phyloP scores from a whole-genome alignment of 2,113 vertebrate genomes.

The Lepus timidus region DNA sequence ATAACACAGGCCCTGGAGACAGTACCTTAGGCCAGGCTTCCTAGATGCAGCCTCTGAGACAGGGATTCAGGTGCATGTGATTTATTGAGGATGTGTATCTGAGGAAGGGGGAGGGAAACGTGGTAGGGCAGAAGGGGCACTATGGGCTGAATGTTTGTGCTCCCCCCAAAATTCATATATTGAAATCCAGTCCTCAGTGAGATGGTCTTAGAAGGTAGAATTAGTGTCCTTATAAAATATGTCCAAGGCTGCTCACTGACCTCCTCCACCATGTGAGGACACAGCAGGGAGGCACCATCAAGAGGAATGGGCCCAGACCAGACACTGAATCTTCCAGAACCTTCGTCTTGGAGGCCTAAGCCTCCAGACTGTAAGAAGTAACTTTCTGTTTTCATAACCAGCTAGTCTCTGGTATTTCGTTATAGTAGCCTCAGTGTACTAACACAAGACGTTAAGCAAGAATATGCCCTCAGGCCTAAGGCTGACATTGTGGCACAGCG shows the following conservation, averaged over 20 bases:
- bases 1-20: not conserved
- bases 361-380: not conserved
- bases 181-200: not conserved
- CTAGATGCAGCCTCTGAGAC: not conserved
- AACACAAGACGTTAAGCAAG: not conserved
- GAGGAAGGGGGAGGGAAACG: not conserved
- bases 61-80: too few relatives aligned
- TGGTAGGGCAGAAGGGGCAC: too few relatives aligned
- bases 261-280: not conserved
- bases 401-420: too few relatives aligned
- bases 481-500: too few relatives aligned
- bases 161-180: not conserved
- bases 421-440: not conserved
- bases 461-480: not conserved
- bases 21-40: not conserved
- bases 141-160: too few relatives aligned
- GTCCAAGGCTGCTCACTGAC: not conserved
- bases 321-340: not conserved
- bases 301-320: not conserved
- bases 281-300: not conserved
- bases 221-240: not conserved
- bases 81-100: not conserved
- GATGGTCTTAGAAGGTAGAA: not conserved
- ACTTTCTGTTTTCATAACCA: too few relatives aligned
- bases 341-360: not conserved